Conservation (phyloP, 1,140 invertebrate genomes). For the Bactericera cockerelli region DNA sequence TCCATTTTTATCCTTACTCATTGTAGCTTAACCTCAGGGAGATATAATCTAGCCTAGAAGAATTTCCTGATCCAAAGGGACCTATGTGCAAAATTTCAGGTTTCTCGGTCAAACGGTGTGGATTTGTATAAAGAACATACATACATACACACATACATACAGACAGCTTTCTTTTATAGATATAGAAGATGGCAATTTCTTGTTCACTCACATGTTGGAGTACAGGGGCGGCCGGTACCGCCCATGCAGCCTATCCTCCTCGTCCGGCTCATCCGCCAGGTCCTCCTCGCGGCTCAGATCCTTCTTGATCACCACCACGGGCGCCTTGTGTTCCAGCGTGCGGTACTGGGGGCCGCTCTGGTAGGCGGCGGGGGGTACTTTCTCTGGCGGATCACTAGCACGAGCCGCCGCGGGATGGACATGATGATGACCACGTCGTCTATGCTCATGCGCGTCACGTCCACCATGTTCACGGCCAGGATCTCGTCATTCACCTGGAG, state of each 20-base stretch:
- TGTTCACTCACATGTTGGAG: constrained; percentile 3
- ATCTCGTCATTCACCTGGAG: constrained; percentile 92
- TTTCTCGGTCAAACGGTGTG: too few relatives aligned
- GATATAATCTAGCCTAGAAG: too few relatives aligned
- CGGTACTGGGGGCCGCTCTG: constrained; percentile 17
- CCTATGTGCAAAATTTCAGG: too few relatives aligned
- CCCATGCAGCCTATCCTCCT: constrained; percentile 13
- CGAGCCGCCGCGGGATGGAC: constrained; percentile 90
- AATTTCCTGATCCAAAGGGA: too few relatives aligned
- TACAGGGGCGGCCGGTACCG: neutral
- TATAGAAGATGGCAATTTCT: too few relatives aligned
- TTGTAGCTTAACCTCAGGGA: too few relatives aligned
- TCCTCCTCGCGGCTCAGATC: constrained; percentile 71
- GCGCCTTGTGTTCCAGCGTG: constrained; percentile 60
- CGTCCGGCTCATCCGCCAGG: constrained; percentile 19
- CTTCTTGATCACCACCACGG: constrained; percentile 84
- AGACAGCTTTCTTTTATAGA: too few relatives aligned
- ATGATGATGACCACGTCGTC: constrained; percentile 99
- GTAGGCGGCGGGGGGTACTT: constrained; percentile 18
- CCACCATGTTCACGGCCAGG: constrained; percentile 90
- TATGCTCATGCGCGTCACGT: constrained; percentile 91
- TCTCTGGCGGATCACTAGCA: constrained; percentile 69
- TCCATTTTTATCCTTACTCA: too few relatives aligned
- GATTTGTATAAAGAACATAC: too few relatives aligned
- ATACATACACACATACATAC: too few relatives aligned